phyloP scores from a whole-genome alignment of 2,888 invertebrate genomes.

The Aleiodes leptofemur region DNA sequence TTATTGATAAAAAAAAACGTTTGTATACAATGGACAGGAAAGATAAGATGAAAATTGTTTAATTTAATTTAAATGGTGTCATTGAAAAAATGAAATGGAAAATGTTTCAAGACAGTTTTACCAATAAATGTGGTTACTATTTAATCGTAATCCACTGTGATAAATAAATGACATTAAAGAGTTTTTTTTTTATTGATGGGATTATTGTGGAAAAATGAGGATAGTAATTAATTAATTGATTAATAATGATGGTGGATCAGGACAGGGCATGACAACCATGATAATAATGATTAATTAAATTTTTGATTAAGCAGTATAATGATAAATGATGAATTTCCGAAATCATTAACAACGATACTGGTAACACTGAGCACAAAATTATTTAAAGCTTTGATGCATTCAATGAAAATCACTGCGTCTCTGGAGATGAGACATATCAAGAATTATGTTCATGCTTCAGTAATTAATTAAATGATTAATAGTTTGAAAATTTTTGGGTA shows the following conservation, averaged over 20 bases:
- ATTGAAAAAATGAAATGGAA: slow-evolving; percentile 40
- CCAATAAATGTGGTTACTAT: slow-evolving; percentile 50
- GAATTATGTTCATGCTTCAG: neutral
- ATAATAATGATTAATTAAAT: slow-evolving; percentile 38
- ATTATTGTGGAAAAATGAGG: slow-evolving; percentile 26
- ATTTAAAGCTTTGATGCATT: neutral
- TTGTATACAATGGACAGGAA: slow-evolving; percentile 63
- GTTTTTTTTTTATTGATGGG: slow-evolving; percentile 1
- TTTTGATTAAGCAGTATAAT: neutral
- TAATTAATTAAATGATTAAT: neutral
- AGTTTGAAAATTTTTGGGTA: neutral
- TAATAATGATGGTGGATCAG: slow-evolving; percentile 41
- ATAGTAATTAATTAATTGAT: slow-evolving; percentile 33
- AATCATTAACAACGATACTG: neutral
- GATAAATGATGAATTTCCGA: neutral
- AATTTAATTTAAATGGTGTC: slow-evolving; percentile 1
- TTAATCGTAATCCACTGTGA: slow-evolving; percentile 57
- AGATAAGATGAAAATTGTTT: slow-evolving; percentile 43
- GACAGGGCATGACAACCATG: slow-evolving; percentile 40
- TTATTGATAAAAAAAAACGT: slow-evolving; percentile 56
- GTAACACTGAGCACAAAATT: slow-evolving; percentile 4
- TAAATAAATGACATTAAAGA: slow-evolving; percentile 49
- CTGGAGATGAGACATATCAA: neutral
- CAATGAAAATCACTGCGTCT: neutral
- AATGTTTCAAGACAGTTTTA: slow-evolving; percentile 9